Percentiles rank a stretch among this genome's conserved stretches.
Evolutionary conservation across 1,140 invertebrate genomes (phyloP).

Genomic region (Trichomalopsis sarcophagae): DNA sequence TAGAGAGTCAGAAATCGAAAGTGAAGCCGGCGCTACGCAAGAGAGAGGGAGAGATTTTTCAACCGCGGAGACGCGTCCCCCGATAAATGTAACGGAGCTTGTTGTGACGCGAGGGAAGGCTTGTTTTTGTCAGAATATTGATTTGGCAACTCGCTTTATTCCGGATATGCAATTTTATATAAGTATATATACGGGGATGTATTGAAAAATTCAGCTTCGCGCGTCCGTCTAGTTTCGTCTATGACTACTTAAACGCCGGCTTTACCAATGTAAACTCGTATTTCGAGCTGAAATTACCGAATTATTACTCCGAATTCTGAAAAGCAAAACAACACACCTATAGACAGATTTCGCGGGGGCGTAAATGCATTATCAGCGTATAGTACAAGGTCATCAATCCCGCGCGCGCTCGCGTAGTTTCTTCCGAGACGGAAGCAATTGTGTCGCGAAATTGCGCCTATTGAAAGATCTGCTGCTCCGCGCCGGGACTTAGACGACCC

Average conservation of each 20-base stretch:
- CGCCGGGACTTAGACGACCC: conserved; percentile 19
- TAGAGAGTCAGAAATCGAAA: conserved; percentile 46
- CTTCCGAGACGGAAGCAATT: conserved; percentile 53
- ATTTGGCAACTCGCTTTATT: not conserved
- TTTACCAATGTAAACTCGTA: too few species aligned
- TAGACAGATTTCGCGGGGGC: not conserved
- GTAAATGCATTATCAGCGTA: not conserved
- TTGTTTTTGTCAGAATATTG: not conserved
- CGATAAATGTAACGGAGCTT: conserved; percentile 43
- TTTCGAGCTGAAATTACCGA: too few species aligned
- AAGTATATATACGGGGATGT: not conserved
- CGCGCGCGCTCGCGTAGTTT: not conserved
- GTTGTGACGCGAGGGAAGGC: not conserved
- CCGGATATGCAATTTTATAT: not conserved
- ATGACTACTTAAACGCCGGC: too few species aligned
- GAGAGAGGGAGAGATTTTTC: conserved; percentile 31
- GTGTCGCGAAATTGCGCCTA: conserved; percentile 39
- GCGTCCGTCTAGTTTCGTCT: too few species aligned
- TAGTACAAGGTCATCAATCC: conserved; percentile 51
- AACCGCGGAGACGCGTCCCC: not conserved
- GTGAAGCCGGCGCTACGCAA: conserved; percentile 15
- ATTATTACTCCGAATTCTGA: too few species aligned
- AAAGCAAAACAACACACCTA: too few species aligned
- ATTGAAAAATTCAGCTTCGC: not conserved
- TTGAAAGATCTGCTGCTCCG: conserved; percentile 20